Conservation (phyloP, 2,113 vertebrate species). For the Ptilonorhynchus violaceus region DNA sequence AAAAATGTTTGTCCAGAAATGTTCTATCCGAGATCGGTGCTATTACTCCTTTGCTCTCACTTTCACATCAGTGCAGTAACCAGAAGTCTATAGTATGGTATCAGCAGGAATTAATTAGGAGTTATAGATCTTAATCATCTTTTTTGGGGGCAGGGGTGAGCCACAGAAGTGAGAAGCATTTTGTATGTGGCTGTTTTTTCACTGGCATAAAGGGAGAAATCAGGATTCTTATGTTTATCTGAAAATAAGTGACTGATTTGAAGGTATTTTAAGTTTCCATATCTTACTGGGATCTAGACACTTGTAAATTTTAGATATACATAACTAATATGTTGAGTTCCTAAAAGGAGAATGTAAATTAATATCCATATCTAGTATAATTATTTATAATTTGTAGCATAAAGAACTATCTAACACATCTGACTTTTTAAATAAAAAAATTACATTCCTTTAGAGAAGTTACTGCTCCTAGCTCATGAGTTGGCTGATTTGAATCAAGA, state of each 20-base stretch:
- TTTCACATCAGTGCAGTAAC: not conserved
- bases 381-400: not conserved
- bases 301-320: not conserved
- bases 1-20: not conserved
- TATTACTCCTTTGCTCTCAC: not conserved
- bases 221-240: not conserved
- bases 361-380: not conserved
- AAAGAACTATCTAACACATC: not conserved
- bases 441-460: not conserved
- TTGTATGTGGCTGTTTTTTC: not conserved
- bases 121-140: not conserved
- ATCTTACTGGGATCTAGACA: not conserved
- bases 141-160: too few species aligned
- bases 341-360: not conserved
- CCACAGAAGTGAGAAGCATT: not conserved
- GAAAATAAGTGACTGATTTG: not conserved
- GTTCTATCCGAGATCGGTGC: not conserved
- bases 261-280: not conserved
- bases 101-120: not conserved
- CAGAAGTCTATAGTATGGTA: not conserved
- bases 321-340: not conserved
- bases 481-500: not conserved
- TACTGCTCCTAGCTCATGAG: not conserved
- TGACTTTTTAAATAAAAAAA: not conserved
- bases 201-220: not conserved